Evolutionary conservation across 2,113 vertebrate species (phyloP), one percentile per base, ranked within the genome.

Genomic region (Zapus hudsonius): DNA sequence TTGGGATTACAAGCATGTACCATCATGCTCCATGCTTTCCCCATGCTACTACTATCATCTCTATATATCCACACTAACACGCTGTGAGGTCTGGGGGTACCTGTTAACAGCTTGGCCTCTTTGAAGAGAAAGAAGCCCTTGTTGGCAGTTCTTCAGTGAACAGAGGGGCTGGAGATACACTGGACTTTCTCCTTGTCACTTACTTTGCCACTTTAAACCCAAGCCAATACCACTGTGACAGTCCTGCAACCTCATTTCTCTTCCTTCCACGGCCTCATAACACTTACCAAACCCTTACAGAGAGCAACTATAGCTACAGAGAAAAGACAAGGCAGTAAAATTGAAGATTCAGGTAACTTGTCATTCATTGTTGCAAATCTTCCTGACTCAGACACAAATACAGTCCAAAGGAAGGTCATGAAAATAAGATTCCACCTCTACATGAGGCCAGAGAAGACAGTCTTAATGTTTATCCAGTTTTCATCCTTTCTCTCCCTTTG

Each of bases 341-440:
- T 42, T 17, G 22, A 38, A 61, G 23, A 47, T 80, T 86, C 31
- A 20, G 61, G 78, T 91, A 29, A 27, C 2, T n/a, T 55, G 70
- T 10, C 3, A 40, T 70, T 87, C 7, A 22, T 67, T 44, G 44
- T 0, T 47, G 12, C n/a, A 75, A 76, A 89, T 61, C 55, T 29
- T 85, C n/a, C 42, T 83, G 44, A 85, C 19, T 40, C 55, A 38
- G 19, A 33, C 69, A 80, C 55, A 93, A 83, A 22, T 10, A 84
- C 69, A 67, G 44, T 67, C 33, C 10, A 40, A 83, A 95, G 80
- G 55, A 66, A 89, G 27, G 23, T 27, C 31, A 81, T 94, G 70
- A 75, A 40, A 86, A 66, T 27, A 61, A 89, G 70, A 47, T 59
- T 25, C 38, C 22, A 33, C 22, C 16, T 47, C 16, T 44, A 5